These are phyloP conservation scores for Anthophora plumipes DNA, from an alignment of 2,888 invertebrate species.

Conservation along the genomic window DNA sequence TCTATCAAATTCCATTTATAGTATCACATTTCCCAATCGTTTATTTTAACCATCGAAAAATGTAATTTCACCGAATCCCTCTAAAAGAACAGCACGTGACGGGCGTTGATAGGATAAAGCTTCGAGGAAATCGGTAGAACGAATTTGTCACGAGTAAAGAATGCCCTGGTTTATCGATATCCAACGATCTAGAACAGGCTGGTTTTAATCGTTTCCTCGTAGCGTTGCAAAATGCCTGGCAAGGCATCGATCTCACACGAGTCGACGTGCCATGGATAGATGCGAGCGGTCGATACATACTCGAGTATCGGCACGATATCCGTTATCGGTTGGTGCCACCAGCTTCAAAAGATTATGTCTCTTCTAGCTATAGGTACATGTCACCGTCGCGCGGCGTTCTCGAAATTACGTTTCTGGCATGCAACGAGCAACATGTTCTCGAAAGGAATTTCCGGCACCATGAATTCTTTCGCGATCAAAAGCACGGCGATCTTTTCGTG, in stretches of 20 bases:
- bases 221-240: conserved; percentile 26
- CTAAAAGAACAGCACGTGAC: background rate
- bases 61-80: conserved; percentile 1
- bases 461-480: conserved; percentile 41
- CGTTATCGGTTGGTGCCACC: conserved; percentile 54
- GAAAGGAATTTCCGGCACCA: conserved; percentile 36
- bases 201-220: conserved; percentile 33
- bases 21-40: background rate
- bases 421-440: conserved; percentile 28
- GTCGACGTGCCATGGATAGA: conserved; percentile 13
- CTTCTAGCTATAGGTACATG: conserved; percentile 23
- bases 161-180: conserved; percentile 35
- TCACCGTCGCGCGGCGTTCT: conserved; percentile 21
- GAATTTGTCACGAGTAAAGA: conserved; percentile 25
- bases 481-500: conserved; percentile 8
- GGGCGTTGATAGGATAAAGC: background rate
- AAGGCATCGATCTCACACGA: conserved; percentile 38
- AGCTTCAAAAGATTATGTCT: conserved; percentile 51
- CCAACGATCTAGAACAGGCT: conserved; percentile 1
- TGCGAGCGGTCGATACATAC: conserved; percentile 35
- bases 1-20: background rate
- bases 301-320: conserved; percentile 39
- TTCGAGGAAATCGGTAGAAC: conserved; percentile 11
- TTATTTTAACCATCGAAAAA: background rate
- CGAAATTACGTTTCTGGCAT: conserved; percentile 52